Evolutionary conservation across 2,797 vertebrate species (phyloP), one percentile per base, ranked within the genome.

Genomic region (Lutjanus campechanus): DNA sequence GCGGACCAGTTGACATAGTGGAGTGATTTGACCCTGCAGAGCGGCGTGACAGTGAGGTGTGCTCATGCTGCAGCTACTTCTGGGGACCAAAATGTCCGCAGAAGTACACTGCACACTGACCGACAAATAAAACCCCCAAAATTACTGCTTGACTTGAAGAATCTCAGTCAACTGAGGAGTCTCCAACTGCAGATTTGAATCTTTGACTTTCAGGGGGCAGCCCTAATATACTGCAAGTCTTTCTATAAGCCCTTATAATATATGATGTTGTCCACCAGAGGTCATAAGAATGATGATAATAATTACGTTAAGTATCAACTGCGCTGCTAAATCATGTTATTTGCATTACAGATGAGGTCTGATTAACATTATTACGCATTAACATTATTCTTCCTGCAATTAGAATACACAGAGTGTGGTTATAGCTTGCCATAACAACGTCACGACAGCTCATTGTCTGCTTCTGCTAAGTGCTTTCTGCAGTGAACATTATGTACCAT

Each of bases 361-460:
- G 25, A 63, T 1, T 11, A 56, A 64, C 46, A 55, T 16, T 8
- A 12, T 49, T 15, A 36, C 7, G 29, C 25, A 36, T 25, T 36
- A 36, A 36, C 29, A 36, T 36, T 9, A 16, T 36, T 46, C 43
- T 43, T 19, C 20, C 4, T 69, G 12, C 19, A 59, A 44, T 50
- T 36, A 54, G 10, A 59, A 55, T 7, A 20, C 20, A 61, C 40
- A 22, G 6, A 63, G 17, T 36, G 41, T 64, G 59, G n/a, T 49
- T 70, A 11, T 29, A 63, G 66, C 71, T 72, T 40, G 16, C 60
- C 40, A 64, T 2, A 54, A 36, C 50, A 55, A 22, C 67, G 59
- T 69, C 44, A 1, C 36, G 56, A 63, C 36, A 69, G 46, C 47
- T 82, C 68, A 58, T 44, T 75, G 60, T 53, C 72, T 44, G 49